Evolutionary conservation across 1,140 invertebrate genomes (phyloP), one percentile per base, ranked within the genome.

Genomic region (Pollicipes pollicipes): DNA sequence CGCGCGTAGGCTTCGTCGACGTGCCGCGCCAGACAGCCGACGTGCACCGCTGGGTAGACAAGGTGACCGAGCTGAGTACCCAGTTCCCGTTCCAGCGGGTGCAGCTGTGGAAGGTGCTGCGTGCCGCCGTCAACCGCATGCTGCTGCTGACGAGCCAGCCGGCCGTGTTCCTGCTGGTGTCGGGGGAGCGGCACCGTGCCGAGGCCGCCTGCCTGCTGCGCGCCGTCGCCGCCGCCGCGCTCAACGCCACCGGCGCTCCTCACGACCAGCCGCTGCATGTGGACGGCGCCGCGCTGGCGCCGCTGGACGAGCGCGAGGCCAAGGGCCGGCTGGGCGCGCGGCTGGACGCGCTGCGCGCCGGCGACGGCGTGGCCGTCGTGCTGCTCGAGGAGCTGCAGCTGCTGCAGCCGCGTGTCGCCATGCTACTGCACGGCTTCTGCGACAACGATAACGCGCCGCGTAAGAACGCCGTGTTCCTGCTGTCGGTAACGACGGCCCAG

Each of bases 121-220:
- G 64, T 10, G 64, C 64, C 64, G 8, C 64, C 28, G 64, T 66
- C 64, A 66, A 24, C 64, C 64, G 64, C n/a, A 66, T 66, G 64
- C 64, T 66, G 27, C n/a, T 28, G 64, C 10, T 28, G 64, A 16
- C n/a, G 8, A 8, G 28, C 27, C 64, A 66, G 27, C 64, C 64
- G 64, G 64, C 64, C 64, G 28, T 29, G n/a, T 21, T 66, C 1
- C n/a, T 29, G 64, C 64, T 66, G 64, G 24, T 66, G 10, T 21
- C 64, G 10, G 10, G 6, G 3, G 64, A 66, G 64, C 8, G 24
- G 3, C 3, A 27, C 10, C 3, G 28, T 3, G 64, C 10, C 27
- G 28, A 27, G 24, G 64, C 28, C 3, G 24, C 3, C 3, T 66
- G 64, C 28, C 17, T 66, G 64, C 3, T 29, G 64, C 64, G 17